These are phyloP conservation scores for Lanius collurio DNA, from an alignment of 2,113 vertebrate species.

Conservation along the genomic window DNA sequence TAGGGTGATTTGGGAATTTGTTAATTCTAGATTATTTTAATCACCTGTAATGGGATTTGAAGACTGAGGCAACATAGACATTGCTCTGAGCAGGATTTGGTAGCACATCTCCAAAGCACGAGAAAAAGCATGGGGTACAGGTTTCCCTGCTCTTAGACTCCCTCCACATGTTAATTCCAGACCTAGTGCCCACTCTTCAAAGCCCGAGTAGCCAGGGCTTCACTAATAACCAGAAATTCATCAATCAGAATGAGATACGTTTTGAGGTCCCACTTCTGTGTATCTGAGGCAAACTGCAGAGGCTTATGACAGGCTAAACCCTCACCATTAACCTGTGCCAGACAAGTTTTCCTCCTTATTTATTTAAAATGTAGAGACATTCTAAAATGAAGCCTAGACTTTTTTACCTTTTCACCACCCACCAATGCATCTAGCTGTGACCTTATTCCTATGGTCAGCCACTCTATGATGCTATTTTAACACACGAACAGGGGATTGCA, in stretches of 20 bases:
- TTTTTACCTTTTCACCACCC: not conserved
- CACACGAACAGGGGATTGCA: fast-evolving
- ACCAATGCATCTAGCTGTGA: fast-evolving
- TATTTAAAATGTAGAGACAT: not conserved
- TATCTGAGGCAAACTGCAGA: not conserved
- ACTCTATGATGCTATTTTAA: not conserved
- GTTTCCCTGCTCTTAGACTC: not conserved
- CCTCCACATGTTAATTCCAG: not conserved
- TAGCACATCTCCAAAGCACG: not conserved
- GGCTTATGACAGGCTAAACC: not conserved
- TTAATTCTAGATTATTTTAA: slow-evolving; percentile 15
- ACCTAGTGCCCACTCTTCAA: not conserved
- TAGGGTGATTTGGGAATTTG: not conserved
- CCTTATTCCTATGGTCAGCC: fast-evolving
- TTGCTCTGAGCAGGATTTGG: not conserved
- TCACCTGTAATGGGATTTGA: slow-evolving; percentile 27
- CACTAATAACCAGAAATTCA: not conserved
- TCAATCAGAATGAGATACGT: fast-evolving
- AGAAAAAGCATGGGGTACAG: not conserved
- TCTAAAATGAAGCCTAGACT: not conserved
- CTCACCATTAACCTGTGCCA: not conserved
- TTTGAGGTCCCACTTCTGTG: not conserved
- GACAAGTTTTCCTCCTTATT: not conserved
- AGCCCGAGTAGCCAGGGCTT: not conserved
- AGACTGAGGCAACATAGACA: not conserved